phyloP scores from a whole-genome alignment of 2,113 vertebrate species.

The Hippocampus barbouri region DNA sequence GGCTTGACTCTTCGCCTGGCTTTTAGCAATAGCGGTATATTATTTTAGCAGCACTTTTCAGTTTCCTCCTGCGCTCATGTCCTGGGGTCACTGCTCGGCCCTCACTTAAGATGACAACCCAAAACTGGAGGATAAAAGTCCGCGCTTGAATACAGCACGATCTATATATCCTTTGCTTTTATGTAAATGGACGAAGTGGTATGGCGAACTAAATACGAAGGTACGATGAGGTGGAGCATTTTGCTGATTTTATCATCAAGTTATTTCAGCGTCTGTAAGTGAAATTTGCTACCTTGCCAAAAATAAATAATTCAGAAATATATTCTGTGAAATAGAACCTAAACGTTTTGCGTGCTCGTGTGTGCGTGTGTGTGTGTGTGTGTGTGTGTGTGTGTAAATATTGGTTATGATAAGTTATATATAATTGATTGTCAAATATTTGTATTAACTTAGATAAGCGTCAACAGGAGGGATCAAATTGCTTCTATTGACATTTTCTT shows the following conservation, averaged over 20 bases:
- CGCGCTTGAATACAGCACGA: slow-evolving; percentile 33
- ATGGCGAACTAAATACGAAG: slow-evolving; percentile 2
- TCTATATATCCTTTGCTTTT: slow-evolving; percentile 40
- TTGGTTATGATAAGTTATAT: no score
- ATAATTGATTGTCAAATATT: no score
- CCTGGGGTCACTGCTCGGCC: slow-evolving; percentile 32
- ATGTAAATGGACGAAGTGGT: slow-evolving; percentile 13
- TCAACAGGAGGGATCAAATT: no score
- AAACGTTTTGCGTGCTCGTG: no score
- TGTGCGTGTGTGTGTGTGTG: no score
- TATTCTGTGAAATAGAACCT: no score
- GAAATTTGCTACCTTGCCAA: not conserved
- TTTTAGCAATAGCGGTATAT: slow-evolving; percentile 55
- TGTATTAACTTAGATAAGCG: no score
- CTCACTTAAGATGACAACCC: slow-evolving; percentile 33
- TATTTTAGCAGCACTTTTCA: slow-evolving; percentile 58
- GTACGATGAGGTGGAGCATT: not conserved
- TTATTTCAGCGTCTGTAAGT: not conserved
- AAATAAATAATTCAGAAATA: no score
- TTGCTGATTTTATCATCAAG: not conserved
- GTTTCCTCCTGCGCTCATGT: slow-evolving; percentile 51
- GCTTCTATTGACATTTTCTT: no score
- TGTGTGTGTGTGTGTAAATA: no score
- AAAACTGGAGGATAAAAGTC: slow-evolving; percentile 37
- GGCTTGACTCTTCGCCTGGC: slow-evolving; percentile 41